phyloP scores from a whole-genome alignment of 2,113 vertebrate genomes.

The Pagrus major region DNA sequence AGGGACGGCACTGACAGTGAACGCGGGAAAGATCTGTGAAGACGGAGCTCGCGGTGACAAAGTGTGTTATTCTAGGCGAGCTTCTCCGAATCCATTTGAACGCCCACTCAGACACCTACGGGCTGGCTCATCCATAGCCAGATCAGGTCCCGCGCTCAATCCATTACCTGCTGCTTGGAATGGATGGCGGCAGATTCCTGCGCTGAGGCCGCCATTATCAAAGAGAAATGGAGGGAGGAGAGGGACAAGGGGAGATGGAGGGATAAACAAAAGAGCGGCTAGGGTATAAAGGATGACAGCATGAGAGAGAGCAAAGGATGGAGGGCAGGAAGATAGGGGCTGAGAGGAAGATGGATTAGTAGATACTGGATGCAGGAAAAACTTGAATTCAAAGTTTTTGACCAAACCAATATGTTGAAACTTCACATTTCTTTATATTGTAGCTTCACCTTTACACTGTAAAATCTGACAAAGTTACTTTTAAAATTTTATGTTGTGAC shows the following conservation, averaged over 20 bases:
- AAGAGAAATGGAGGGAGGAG: constrained; percentile 59
- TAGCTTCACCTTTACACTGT: too few relatives aligned
- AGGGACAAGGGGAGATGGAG: constrained; percentile 47
- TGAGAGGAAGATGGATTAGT: constrained; percentile 21
- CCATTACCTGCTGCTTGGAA: constrained; percentile 75
- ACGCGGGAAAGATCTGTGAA: constrained; percentile 52
- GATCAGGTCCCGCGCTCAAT: constrained; percentile 69
- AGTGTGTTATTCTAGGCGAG: constrained; percentile 73
- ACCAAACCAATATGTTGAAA: too few relatives aligned
- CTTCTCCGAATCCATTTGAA: constrained; percentile 72
- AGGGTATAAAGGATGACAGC: constrained; percentile 46
- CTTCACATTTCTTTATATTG: too few relatives aligned
- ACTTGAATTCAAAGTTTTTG: constrained; percentile 24
- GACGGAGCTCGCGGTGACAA: constrained; percentile 63
- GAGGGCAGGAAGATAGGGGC: not conserved
- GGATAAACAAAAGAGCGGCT: constrained; percentile 57
- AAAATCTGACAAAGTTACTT: too few relatives aligned
- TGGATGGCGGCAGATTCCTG: constrained; percentile 66
- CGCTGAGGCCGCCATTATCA: constrained; percentile 50
- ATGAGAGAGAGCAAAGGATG: constrained; percentile 21
- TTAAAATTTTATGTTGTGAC: too few relatives aligned
- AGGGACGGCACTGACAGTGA: not conserved
- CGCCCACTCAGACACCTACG: constrained; percentile 79
- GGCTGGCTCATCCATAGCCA: constrained; percentile 74
- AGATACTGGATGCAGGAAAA: not conserved